Evolutionary conservation across 2,113 vertebrate genomes (phyloP).

Genomic region (Chionis minor): DNA sequence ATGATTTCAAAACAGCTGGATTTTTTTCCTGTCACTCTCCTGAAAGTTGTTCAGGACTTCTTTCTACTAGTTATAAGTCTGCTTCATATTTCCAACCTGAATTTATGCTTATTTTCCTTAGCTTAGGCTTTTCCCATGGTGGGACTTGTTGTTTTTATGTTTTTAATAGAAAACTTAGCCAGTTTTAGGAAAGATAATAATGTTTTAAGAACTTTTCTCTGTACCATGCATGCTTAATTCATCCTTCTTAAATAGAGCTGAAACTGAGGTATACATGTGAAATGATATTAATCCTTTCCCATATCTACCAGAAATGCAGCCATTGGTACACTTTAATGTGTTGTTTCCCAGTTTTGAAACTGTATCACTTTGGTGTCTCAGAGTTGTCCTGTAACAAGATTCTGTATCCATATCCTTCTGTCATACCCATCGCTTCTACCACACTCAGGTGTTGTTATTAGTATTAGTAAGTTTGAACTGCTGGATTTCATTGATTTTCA

Average conservation of each 20-base stretch:
- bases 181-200: not conserved
- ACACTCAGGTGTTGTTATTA: not conserved
- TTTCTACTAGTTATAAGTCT: not conserved
- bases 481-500: not conserved
- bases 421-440: not conserved
- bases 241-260: not conserved
- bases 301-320: not conserved
- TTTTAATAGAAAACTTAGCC: not conserved
- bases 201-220: not conserved
- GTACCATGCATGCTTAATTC: not conserved
- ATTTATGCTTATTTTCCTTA: not conserved
- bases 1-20: not conserved
- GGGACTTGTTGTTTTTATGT: not conserved
- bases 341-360: not conserved
- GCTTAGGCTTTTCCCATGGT: not conserved
- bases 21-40: not conserved
- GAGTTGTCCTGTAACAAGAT: not conserved
- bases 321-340: not conserved
- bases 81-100: not conserved
- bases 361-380: not conserved
- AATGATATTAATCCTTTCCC: not conserved
- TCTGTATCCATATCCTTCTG: not conserved
- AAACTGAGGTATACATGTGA: not conserved
- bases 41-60: not conserved
- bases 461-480: not conserved